Base-by-base conservation (phyloP, 2,113 vertebrate species). In the Catharus fuscescens region DNA sequence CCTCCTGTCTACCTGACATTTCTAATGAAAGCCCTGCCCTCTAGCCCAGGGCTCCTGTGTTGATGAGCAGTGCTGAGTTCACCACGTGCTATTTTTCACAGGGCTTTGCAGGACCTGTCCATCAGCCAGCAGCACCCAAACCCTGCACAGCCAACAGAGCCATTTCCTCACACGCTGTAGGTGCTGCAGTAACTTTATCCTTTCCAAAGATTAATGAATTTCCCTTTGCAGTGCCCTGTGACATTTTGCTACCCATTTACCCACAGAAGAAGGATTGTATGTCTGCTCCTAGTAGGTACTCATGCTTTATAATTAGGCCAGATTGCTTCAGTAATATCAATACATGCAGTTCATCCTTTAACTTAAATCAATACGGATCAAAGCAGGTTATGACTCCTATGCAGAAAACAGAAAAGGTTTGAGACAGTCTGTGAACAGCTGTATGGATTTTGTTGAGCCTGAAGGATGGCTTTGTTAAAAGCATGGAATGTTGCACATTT, bases 371-470 rank as follows among this genome's bases (percentile, higher is more conserved):
- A 50, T 87, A 85, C 1, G 12, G 26, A 94, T 82, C 45, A 73
- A 95, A 93, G 54, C 12, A 59, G 71, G 48, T 84, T 81, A 59
- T 78, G 67, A 82, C n/a, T 83, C 73, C 45, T 18, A 6, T 24
- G 52, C 26, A 54, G 60, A 48, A 31, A 24, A 74, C 82, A 79
- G 19, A 31, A 56, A 64, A 72, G 28, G 29, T 24, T 70, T 80
- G 23, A 92, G 64, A 54, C 26, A 61, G 59, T 40, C 64, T 69
- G 59, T 4, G 40, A 80, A 66, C 45, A 80, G 66, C 44, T 60
- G 70, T 74, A 90, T 73, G 67, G 81, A 90, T 94, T 95, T 88
- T 65, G 64, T 26, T 71, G 71, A 88, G 59, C 62, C 81, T 93
- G 62, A 95, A 82, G 62, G 38, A 88, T 74, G 34, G 67, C 54